These are phyloP conservation scores for Phrixothrix hirtus DNA, from an alignment of 2,888 invertebrate species.

Conservation along the genomic window DNA sequence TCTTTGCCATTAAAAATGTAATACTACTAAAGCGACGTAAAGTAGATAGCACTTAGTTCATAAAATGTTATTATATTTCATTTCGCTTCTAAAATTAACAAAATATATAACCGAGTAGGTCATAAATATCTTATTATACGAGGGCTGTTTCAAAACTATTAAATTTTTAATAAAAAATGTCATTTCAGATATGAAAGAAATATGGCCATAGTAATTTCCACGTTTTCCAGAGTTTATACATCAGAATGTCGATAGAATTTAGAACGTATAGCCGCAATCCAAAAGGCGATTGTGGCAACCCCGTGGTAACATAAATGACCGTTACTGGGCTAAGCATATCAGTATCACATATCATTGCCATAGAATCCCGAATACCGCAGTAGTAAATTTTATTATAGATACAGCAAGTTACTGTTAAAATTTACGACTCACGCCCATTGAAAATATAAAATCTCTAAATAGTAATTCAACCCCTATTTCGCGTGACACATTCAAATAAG, in stretches of 20 bases:
- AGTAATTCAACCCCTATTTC: neutral
- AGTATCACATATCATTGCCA: slow-evolving; percentile 21
- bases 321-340: slow-evolving; percentile 16
- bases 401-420: slow-evolving; percentile 10
- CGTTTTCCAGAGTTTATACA: slow-evolving; percentile 9
- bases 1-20: neutral
- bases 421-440: slow-evolving; percentile 9
- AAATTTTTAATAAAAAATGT: neutral
- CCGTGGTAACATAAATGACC: slow-evolving; percentile 9
- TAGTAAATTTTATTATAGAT: slow-evolving; percentile 23
- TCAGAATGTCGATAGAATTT: slow-evolving; percentile 10
- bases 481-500: slow-evolving; percentile 10
- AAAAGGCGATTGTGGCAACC: slow-evolving; percentile 11
- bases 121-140: neutral
- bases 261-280: slow-evolving; percentile 11
- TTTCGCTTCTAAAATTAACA: neutral
- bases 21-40: neutral
- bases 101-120: neutral
- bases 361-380: slow-evolving; percentile 8
- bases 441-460: neutral
- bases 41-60: neutral
- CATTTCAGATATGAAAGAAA: neutral
- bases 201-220: neutral
- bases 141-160: neutral
- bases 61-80: neutral